These are phyloP conservation scores for Triops longicaudatus DNA, from an alignment of 1,140 invertebrate species.

Conservation along the genomic window DNA sequence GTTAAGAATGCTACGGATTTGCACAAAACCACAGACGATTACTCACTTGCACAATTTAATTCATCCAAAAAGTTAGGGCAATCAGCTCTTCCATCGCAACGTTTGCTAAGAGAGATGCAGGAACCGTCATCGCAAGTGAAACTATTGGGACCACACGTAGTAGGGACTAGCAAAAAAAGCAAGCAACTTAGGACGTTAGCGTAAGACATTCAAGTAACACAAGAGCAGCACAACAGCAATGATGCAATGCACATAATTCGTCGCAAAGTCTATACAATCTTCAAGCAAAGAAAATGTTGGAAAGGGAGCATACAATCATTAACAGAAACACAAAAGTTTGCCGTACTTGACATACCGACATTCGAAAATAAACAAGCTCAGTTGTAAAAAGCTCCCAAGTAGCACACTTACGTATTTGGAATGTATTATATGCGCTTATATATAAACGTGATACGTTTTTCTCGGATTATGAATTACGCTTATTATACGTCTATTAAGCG, in stretches of 20 bases:
- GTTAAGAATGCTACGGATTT: too few species aligned
- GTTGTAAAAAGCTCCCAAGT: too few species aligned
- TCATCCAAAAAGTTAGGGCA: slow-evolving; percentile 43
- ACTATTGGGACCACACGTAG: slow-evolving; percentile 31
- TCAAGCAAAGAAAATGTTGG: background rate
- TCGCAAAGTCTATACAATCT: background rate
- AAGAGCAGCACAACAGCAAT: background rate
- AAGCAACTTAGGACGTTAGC: background rate
- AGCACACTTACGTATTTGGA: too few species aligned
- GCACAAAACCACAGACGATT: slow-evolving; percentile 32
- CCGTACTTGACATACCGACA: background rate
- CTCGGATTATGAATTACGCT: too few species aligned
- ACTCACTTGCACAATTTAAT: slow-evolving; percentile 35
- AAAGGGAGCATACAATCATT: background rate
- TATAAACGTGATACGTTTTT: too few species aligned
- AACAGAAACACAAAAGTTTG: background rate
- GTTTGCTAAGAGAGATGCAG: slow-evolving; percentile 36
- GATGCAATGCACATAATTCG: slow-evolving; percentile 13
- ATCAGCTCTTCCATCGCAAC: slow-evolving; percentile 41
- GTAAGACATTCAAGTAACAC: slow-evolving; percentile 17
- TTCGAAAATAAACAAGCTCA: too few species aligned
- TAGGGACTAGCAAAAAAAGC: background rate
- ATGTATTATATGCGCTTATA: too few species aligned
- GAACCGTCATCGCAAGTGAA: slow-evolving; percentile 40
- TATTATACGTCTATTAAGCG: too few species aligned